Evolutionary conservation across 2,888 invertebrate genomes (phyloP), one percentile per base, ranked within the genome.

Genomic region (Alcis repandata): DNA sequence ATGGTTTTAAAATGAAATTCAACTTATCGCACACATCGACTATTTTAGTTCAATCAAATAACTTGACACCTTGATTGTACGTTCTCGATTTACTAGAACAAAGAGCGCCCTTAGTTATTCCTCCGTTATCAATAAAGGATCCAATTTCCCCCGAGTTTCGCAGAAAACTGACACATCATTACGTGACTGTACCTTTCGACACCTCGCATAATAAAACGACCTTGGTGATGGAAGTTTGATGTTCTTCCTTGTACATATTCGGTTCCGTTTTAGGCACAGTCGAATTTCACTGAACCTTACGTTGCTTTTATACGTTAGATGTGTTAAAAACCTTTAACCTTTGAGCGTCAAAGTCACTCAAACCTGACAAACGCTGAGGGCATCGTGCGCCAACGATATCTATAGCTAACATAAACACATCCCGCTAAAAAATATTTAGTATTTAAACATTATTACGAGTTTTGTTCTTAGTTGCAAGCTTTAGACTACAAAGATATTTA

Each of bases 161-260:
- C 61, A 71, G 80, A 82, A 82, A 83, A 86, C 88, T 88, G 90
- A 90, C 90, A 87, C 90, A 84, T 83, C 86, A 80, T 84, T 90
- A 91, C 88, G 89, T 90, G 90, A 86, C 86, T 80, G 75, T 75
- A 86, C 86, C 82, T 80, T 83, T 80, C 81, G 81, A 83, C 85
- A 79, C 82, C 80, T 82, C 67, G 67, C 56, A 56, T 45, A 22
- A 43, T 56, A 63, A 73, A 79, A 80, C 84, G 32, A 19, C 36
- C 45, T 19, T n/a, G 9, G 7, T 43, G 56, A 51, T 56, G 57
- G 57, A 43, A 40, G 15, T 15, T 41, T 46, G 62, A 43, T 19
- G n/a, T 33, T 36, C 36, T 57, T 41, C 56, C 56, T 53, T 40
- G 32, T 15, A 15, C 19, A 20, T 40, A 15, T 49, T 49, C 10